These are phyloP conservation scores for Kuschelorhynchus macadamiae DNA, from an alignment of 2,888 invertebrate species.

Conservation along the genomic window DNA sequence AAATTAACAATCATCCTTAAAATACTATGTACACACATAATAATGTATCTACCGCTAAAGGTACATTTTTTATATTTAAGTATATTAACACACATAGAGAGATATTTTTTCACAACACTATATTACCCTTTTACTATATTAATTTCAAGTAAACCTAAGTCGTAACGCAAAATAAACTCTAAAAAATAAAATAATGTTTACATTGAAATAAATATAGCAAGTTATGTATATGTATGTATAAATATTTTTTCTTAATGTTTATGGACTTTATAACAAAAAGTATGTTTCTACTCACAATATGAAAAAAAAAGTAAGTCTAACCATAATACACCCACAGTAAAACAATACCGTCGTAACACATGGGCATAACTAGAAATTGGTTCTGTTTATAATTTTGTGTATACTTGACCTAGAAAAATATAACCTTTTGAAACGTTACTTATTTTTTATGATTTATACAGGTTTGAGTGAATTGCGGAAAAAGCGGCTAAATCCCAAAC, in stretches of 20 bases:
- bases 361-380: no score
- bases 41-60: slow-evolving; percentile 16
- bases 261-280: slow-evolving; percentile 19
- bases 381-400: no score
- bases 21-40: slow-evolving; percentile 29
- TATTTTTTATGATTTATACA: no score
- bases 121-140: slow-evolving; percentile 24
- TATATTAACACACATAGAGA: slow-evolving; percentile 42
- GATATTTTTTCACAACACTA: slow-evolving; percentile 42
- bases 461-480: no score
- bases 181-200: slow-evolving; percentile 13
- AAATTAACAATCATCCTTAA: slow-evolving; percentile 33
- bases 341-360: no score
- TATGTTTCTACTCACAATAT: neutral
- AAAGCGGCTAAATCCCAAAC: no score
- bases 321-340: neutral
- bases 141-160: neutral
- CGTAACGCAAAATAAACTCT: slow-evolving; percentile 24
- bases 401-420: no score
- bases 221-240: slow-evolving; percentile 1
- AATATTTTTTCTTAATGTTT: slow-evolving; percentile 8
- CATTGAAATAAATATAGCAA: slow-evolving; percentile 24
- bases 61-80: slow-evolving; percentile 16
- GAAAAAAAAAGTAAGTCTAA: slow-evolving; percentile 1
- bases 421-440: neutral